Base-by-base conservation (phyloP, 2,888 invertebrate genomes). In the Ormyrus labotus region DNA sequence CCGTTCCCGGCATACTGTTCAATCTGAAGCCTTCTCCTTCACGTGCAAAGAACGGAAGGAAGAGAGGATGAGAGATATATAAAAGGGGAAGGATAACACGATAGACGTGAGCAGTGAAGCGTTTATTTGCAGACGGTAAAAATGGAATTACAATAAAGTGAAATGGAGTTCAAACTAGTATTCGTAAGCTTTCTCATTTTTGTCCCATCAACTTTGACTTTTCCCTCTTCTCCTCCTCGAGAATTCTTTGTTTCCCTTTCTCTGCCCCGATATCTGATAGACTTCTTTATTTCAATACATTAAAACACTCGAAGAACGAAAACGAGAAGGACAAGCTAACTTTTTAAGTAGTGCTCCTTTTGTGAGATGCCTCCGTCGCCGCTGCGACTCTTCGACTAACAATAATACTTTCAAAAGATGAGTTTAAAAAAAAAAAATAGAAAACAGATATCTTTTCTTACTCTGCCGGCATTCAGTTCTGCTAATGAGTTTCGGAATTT, bases 91-190 rank as follows among this genome's bases (percentile, higher is more conserved):
- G 84, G 84, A 85, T 87, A 86, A 87, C 84, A 83, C 85, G 83
- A 87, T 87, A 86, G 85, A 87, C 86, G 86, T 84, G 85, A 76
- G 82, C 85, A 85, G 82, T 83, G 76, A 77, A 85, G 86, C 87
- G 85, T 87, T 88, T 88, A 88, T 88, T 87, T 88, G 84, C 85
- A 83, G 84, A 85, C 81, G 82, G 83, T 84, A 87, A 87, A 87
- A 87, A 86, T 87, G 85, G 84, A 86, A 87, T 87, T 87, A 87
- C 85, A 85, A 86, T 86, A 84, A 86, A 87, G 85, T 83, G 84
- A 85, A 87, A 88, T 85, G 84, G 83, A 87, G 84, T 85, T 86
- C 84, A 84, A 85, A 86, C 84, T 69, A 63, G 53, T 70, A 70
- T 13, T 58, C 19, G 53, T 55, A 48, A 11, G 10, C 6, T 51